Evolutionary conservation across 2,113 vertebrate species (phyloP).

Genomic region (Enhydra lutris): DNA sequence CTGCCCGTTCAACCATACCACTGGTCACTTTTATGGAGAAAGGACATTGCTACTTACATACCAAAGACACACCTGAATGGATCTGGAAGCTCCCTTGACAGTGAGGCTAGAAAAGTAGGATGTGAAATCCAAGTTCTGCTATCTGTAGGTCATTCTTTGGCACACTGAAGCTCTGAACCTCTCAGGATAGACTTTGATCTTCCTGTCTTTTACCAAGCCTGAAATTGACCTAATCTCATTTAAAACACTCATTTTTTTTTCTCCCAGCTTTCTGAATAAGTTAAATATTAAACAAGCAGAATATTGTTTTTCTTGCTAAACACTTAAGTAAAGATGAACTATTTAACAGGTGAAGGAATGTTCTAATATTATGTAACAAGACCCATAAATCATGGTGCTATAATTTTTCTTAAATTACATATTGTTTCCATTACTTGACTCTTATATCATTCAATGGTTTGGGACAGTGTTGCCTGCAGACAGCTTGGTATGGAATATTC

Average conservation of each 20-base stretch:
- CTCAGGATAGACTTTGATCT: neutral
- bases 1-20: neutral
- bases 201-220: neutral
- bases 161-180: neutral
- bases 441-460: neutral
- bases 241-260: neutral
- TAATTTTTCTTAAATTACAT: neutral
- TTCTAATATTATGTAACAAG: neutral
- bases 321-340: neutral
- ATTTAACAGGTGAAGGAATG: neutral
- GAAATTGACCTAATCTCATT: neutral
- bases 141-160: neutral
- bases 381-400: neutral
- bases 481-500: neutral
- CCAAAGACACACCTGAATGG: neutral
- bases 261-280: neutral
- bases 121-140: neutral
- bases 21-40: neutral
- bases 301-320: constrained; percentile 26
- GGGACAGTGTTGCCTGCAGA: neutral
- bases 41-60: neutral
- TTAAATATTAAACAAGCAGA: neutral
- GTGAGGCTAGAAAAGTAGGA: neutral
- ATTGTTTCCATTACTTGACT: neutral
- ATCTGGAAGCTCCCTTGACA: neutral